phyloP scores from a whole-genome alignment of 2,888 invertebrate species.

The Drosophila neutralis region DNA sequence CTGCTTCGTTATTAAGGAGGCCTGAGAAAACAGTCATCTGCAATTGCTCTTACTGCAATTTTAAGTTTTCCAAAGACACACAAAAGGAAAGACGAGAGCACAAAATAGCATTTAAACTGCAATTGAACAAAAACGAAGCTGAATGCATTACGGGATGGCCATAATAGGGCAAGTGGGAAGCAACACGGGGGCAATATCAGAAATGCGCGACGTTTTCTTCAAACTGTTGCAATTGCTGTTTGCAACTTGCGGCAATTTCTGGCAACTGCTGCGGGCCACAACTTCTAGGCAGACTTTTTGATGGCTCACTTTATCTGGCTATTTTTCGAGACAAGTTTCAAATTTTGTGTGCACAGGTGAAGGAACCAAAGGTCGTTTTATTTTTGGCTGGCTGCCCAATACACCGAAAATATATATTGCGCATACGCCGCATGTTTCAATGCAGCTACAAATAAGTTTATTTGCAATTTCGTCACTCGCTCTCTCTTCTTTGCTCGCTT shows the following conservation, averaged over 20 bases:
- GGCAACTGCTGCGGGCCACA: background rate
- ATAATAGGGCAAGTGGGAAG: background rate
- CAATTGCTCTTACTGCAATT: background rate
- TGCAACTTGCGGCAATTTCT: conserved; percentile 16
- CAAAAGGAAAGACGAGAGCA: conserved; percentile 18
- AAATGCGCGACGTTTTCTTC: conserved; percentile 14
- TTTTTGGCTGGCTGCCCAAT: conserved; percentile 23
- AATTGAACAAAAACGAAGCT: conserved; percentile 31
- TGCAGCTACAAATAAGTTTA: conserved; percentile 49
- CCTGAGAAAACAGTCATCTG: background rate
- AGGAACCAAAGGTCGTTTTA: background rate
- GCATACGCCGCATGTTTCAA: conserved; percentile 44
- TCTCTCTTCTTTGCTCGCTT: conserved; percentile 8
- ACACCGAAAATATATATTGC: conserved; percentile 31
- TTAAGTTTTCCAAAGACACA: conserved; percentile 8
- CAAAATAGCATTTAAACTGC: conserved; percentile 43
- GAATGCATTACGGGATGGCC: conserved; percentile 11
- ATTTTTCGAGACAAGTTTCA: conserved; percentile 27
- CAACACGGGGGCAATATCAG: conserved; percentile 11
- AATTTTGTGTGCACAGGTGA: conserved; percentile 27
- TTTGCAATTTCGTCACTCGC: conserved; percentile 32
- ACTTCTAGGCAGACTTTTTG: conserved; percentile 29
- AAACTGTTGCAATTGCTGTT: conserved; percentile 22
- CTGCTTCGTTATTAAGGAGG: background rate
- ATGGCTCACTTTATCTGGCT: conserved; percentile 42